Evolutionary conservation across 92 coral and sea anemone species (phyloP).

Genomic region (Pocillopora meandrina): DNA sequence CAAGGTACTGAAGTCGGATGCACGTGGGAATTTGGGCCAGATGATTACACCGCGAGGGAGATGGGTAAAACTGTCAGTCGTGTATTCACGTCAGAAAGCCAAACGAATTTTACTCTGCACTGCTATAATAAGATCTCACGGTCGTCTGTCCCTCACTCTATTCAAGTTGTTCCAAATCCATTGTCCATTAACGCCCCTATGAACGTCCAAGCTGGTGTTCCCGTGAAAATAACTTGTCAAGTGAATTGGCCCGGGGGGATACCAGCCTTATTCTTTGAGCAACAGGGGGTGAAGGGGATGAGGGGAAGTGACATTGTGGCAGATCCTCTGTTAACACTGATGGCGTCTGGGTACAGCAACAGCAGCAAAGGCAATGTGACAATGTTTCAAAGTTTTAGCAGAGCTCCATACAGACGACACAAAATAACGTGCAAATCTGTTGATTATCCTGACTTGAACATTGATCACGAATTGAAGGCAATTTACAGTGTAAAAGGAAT

Average conservation of each 20-base stretch:
- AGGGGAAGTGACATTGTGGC: conserved; percentile 48
- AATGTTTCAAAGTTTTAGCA: conserved; percentile 18
- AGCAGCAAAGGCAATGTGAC: conserved; percentile 26
- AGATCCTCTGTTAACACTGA: conserved; percentile 1
- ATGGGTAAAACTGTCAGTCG: conserved; percentile 12
- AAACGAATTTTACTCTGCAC: conserved; percentile 36
- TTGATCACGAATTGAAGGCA: background rate
- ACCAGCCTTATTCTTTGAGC: conserved; percentile 50
- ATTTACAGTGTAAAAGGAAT: conserved; percentile 54
- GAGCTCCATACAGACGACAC: background rate
- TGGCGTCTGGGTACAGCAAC: background rate
- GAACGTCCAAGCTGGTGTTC: conserved; percentile 35
- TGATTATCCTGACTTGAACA: conserved; percentile 47
- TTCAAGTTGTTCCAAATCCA: conserved; percentile 61
- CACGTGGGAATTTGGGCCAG: conserved; percentile 51
- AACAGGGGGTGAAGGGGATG: conserved; percentile 36
- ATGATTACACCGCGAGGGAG: background rate
- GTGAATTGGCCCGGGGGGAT: conserved; percentile 67
- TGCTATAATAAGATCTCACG: conserved; percentile 57
- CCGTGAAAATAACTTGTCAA: conserved; percentile 47
- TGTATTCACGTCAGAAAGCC: conserved; percentile 32
- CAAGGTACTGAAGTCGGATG: conserved; percentile 53
- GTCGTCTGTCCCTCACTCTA: background rate
- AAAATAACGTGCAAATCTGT: conserved; percentile 35
- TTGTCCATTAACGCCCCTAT: conserved; percentile 46